These are phyloP conservation scores for Anthophora plumipes DNA, from an alignment of 2,888 invertebrate genomes.

Conservation along the genomic window DNA sequence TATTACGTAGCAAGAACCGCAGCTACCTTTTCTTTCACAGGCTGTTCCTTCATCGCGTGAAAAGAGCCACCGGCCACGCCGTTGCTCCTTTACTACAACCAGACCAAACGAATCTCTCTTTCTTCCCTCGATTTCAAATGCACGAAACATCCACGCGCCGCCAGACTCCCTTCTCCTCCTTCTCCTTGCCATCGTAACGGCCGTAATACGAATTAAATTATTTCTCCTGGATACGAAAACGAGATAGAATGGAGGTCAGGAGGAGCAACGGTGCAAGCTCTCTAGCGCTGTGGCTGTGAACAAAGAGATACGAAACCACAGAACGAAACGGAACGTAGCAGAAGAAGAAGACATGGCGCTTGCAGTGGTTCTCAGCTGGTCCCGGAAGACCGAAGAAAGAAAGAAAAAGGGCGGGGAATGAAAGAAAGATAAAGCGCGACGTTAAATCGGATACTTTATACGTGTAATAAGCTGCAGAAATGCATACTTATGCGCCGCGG, in stretches of 20 bases:
- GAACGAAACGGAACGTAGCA: constrained; percentile 38
- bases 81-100: background rate
- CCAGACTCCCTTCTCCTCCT: background rate
- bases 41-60: constrained; percentile 46
- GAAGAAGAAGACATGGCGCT: background rate
- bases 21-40: background rate
- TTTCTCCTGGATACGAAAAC: constrained; percentile 46
- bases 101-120: constrained; percentile 40
- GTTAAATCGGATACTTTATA: constrained; percentile 58
- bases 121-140: constrained; percentile 63
- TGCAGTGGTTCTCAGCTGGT: constrained; percentile 2
- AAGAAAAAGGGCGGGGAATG: too few species aligned
- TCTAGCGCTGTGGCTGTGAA: constrained; percentile 8
- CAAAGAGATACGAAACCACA: constrained; percentile 46
- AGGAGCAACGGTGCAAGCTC: constrained; percentile 36
- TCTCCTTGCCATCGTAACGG: constrained; percentile 47
- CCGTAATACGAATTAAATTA: constrained; percentile 73
- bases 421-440: constrained; percentile 49
- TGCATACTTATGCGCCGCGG: constrained; percentile 44
- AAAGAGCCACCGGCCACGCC: constrained; percentile 33
- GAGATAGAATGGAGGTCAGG: constrained; percentile 55
- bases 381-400: constrained; percentile 30
- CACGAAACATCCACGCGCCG: constrained; percentile 44
- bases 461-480: constrained; percentile 55
- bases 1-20: constrained; percentile 24